Evolutionary conservation across 2,113 vertebrate genomes (phyloP).

Genomic region (Chiloscyllium plagiosum): DNA sequence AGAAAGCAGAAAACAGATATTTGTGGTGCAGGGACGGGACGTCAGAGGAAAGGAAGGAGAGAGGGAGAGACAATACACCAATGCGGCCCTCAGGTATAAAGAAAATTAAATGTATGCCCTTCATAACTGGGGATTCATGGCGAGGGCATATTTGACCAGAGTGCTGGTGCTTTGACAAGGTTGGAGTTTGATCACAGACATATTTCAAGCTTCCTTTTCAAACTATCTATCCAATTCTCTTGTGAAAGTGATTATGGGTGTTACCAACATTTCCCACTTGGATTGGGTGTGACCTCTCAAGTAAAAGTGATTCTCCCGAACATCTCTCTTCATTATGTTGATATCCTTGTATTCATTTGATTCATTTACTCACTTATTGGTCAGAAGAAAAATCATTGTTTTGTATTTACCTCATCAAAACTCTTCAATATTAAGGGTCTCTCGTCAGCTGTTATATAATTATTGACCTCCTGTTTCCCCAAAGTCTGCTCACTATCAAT

Average conservation of each 20-base stretch:
- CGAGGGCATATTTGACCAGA: not conserved
- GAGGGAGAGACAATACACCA: not conserved
- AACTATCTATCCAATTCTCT: not conserved
- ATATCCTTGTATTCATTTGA: not conserved
- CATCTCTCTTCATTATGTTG: not conserved
- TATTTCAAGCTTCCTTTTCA: not conserved
- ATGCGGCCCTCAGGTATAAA: not conserved
- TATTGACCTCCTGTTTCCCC: not conserved
- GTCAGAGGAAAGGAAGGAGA: not conserved
- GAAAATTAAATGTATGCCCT: not conserved
- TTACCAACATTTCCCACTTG: not conserved
- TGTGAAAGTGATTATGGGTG: not conserved
- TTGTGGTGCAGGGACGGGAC: not conserved
- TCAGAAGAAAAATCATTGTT: not conserved
- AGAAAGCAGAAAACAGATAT: not conserved
- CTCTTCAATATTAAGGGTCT: not conserved
- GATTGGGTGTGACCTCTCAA: not conserved
- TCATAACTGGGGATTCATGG: not conserved
- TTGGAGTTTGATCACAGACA: not conserved
- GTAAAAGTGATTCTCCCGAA: not conserved
- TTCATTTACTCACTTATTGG: not conserved
- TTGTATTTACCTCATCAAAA: not conserved
- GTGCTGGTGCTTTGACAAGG: not conserved
- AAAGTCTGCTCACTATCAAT: too few species aligned
- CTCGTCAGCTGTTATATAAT: not conserved